Evolutionary conservation across 2,113 vertebrate genomes (phyloP), one percentile per base, ranked within the genome.

Genomic region (Heteronetta atricapilla): DNA sequence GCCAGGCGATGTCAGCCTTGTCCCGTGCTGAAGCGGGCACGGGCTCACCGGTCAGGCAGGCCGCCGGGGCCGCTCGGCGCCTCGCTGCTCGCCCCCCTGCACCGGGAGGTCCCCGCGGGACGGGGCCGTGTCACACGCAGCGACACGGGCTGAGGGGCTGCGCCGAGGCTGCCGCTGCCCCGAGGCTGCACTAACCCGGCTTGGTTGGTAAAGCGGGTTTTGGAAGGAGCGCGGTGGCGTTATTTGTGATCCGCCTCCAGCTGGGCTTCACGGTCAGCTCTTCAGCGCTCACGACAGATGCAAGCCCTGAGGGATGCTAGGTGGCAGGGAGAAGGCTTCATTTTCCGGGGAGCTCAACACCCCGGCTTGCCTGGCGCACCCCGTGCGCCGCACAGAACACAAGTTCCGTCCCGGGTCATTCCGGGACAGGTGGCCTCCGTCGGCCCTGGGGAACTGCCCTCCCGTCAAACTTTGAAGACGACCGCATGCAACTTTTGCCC

Each of bases 1-100:
- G 82, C 95, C 96, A 23, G 12, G 33, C 56, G 96, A 50, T 95
- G 93, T 86, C 95, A 81, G 60, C 78, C 80, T 90, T 46, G 85
- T 14, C 86, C 82, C 80, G 1, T 42, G 6, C 85, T 52, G 38
- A 22, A 40, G n/a, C 75, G 1, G 25, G 8, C 0, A 14, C 5
- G 1, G 2, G 79, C 88, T 88, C 3, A 17, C 53, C 36, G 75
- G 82, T 88, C 89, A 81, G 82, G 44, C 89, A 0, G 21, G 66
- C 5, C 40, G 40, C 5, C 1, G n/a, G 0, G 46, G 50, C 31
- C 38, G 0, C n/a, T 11, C 36, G 1, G 18, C 10, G 44, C 29
- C 53, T 25, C 8, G 28, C 26, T 20, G 29, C 25, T 19, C 38
- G 26, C 11, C 5, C 16, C 26, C 36, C 10, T 16, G 18, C 25